Evolutionary conservation across 2,797 vertebrate species (phyloP), one percentile per base, ranked within the genome.

Genomic region (Chrosomus eos): DNA sequence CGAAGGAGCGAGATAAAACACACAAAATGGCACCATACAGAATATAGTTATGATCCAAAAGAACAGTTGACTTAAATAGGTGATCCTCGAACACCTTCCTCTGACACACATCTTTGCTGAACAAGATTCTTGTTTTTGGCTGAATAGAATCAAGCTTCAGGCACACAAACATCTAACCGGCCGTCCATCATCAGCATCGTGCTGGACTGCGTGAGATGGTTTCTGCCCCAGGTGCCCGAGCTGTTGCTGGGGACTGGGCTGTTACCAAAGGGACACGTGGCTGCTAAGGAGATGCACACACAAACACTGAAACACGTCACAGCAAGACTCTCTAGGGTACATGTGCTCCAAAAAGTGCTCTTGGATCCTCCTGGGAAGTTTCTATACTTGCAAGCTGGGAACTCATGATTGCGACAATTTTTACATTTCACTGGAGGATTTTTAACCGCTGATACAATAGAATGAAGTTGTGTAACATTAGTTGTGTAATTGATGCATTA

Each of bases 181-280:
- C 89, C 91, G 77, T 66, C 93, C 0, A 94, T 48, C 4, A 16
- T 95, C 58, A 76, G 36, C 62, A 45, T 64, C 19, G 11, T 11
- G 72, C 64, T 60, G 71, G 43, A 64, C 38, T 31, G 43, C 14
- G 14, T 55, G 26, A 48, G 36, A 62, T 40, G 70, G 48, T 38
- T 53, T 66, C 48, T 80, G 45, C 78, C 93, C 90, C 94, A 94
- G 91, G 93, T 95, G 83, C 95, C 92, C 68, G 82, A 33, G 92
- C 94, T 90, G 96, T 97, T 87, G 95, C 97, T 71, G 96, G 96
- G 89, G 94, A 96, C 77, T 95, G 95, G 89, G 8, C 91, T 85
- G 91, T 95, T 16, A 96, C 96, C 86, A 89, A 90, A 26, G 91
- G 95, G 83, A 93, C 67, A 71, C 23, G 7, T 18, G 74, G 81